Conservation (phyloP, 2,113 vertebrate genomes). For the Urocolius indicus region DNA sequence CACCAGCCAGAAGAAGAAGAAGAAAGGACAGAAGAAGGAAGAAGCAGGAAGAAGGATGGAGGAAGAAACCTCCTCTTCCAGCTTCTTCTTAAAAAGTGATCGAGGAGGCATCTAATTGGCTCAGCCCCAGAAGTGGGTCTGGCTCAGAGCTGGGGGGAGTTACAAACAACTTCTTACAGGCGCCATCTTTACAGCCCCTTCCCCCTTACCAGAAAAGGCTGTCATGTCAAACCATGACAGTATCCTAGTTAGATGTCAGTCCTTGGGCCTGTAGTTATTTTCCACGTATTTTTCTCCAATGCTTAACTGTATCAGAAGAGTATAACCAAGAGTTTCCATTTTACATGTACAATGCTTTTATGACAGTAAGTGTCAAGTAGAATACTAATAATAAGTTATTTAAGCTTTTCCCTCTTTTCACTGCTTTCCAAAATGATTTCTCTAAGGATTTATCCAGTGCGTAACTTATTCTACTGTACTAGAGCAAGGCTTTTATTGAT, state of each 20-base stretch:
- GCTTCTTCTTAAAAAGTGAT: too few species aligned
- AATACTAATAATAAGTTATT: not conserved
- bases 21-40: too few species aligned
- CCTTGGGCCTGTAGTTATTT: not conserved
- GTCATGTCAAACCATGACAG: too few species aligned
- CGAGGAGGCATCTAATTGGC: too few species aligned
- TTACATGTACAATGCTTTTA: not conserved
- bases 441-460: not conserved
- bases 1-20: too few species aligned
- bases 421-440: not conserved
- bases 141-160: too few species aligned
- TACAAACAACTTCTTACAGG: too few species aligned
- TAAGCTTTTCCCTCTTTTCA: not conserved
- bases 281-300: not conserved
- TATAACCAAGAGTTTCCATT: not conserved
- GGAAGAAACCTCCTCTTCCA: too few species aligned
- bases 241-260: not conserved
- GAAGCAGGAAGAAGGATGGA: too few species aligned
- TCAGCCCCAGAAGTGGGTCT: too few species aligned
- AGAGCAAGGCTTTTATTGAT: not conserved
- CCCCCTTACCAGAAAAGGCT: too few species aligned
- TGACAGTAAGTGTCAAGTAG: not conserved
- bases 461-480: not conserved
- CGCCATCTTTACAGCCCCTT: too few species aligned
- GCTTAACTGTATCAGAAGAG: not conserved